These are phyloP conservation scores for Malacoraja senta DNA, from an alignment of 2,797 vertebrate genomes.

Conservation along the genomic window DNA sequence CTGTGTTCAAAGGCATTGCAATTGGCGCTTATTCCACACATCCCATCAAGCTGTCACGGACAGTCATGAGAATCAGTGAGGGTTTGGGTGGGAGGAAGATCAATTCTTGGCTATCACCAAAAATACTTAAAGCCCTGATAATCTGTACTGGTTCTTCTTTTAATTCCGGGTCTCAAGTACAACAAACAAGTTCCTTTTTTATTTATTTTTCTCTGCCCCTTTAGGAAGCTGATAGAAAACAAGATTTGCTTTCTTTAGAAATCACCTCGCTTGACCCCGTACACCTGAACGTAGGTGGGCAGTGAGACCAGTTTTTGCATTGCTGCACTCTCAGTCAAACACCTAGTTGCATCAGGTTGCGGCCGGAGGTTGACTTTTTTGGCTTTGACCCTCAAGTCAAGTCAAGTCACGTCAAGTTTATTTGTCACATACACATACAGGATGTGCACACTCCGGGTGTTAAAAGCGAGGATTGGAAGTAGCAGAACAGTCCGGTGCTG, in stretches of 20 bases:
- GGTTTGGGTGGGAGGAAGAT: background rate
- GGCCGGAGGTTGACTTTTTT: background rate
- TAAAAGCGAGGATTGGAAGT: background rate
- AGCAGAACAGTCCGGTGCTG: background rate
- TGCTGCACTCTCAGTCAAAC: background rate
- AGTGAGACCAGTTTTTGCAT: constrained; percentile 31
- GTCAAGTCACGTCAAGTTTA: no score
- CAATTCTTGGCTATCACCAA: background rate
- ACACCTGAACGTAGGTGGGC: constrained; percentile 28
- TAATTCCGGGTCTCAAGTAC: constrained; percentile 6
- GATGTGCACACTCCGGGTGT: background rate
- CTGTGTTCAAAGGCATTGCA: background rate
- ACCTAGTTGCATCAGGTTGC: background rate
- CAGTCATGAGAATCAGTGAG: constrained; percentile 38
- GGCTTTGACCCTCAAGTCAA: no score
- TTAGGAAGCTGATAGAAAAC: background rate
- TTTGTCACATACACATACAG: no score
- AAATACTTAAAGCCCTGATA: constrained; percentile 17
- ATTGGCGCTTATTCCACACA: background rate
- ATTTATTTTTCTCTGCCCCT: background rate
- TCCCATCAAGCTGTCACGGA: constrained; percentile 45
- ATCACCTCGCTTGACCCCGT: background rate
- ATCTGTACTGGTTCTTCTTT: background rate
- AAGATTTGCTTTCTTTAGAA: background rate
- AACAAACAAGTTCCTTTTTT: constrained; percentile 7